Base-by-base conservation (phyloP, 2,888 invertebrate species). In the Coenonympha glycerion region DNA sequence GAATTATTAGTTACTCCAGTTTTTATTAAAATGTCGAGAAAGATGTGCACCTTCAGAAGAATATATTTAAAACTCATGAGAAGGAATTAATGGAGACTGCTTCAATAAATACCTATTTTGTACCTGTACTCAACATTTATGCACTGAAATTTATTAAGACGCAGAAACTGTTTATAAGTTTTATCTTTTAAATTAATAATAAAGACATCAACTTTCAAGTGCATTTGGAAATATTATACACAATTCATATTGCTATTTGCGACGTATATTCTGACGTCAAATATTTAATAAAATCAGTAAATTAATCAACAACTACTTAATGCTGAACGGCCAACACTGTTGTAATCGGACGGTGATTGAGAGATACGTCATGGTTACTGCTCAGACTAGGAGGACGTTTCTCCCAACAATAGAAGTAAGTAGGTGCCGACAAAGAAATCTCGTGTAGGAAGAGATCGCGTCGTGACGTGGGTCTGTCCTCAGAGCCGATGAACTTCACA, bases 361-460 rank as follows among this genome's bases (percentile, higher is more conserved):
- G 15, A 34, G 37, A 45, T 21, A 45, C 31, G 46, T 34, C 49
- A 46, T 47, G 61, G 61, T 59, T 60, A 68, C 54, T 69, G 76
- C 65, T 72, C 71, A 73, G 9, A 21, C 6, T 19, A 24, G 6
- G 64, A 75, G 77, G 76, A 76, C 68, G 71, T 81, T 80, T 79
- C 79, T 75, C 75, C 65, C 55, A 58, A 68, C 67, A 65, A 68
- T 77, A 80, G 80, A 80, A 80, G 73, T 62, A 80, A 80, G 73
- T 62, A 61, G n/a, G n/a, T n/a, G n/a, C n/a, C n/a, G n/a, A n/a
- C 59, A 39, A 50, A 46, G 44, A 34, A 44, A 52, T 36, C 50
- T 33, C 44, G 52, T 56, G 57, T 56, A 56, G 60, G 60, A 49
- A 59, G 56, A 57, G 44, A 34, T 2, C 16, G 44, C 39, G 36